Conservation (phyloP, 2,797 vertebrate species). For the Cuculus canorus region DNA sequence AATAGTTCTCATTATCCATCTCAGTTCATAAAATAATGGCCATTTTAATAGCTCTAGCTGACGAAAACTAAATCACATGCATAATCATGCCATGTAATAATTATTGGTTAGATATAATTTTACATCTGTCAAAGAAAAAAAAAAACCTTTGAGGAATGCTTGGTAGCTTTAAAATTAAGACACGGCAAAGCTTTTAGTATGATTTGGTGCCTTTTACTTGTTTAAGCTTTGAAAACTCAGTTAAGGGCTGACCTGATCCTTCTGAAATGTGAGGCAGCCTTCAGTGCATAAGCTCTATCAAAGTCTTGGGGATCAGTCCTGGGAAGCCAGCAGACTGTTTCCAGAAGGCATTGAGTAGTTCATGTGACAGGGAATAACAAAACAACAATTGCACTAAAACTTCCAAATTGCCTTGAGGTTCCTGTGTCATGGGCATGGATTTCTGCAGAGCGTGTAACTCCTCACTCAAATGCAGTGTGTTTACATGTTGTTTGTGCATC, state of each 20-base stretch:
- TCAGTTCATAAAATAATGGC: neutral
- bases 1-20: neutral
- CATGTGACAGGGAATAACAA: neutral
- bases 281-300: neutral
- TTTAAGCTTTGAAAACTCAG: neutral
- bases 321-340: neutral
- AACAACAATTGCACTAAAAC: neutral
- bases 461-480: neutral
- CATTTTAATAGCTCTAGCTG: neutral
- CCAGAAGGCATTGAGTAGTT: neutral
- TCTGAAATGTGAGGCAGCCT: neutral
- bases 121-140: neutral
- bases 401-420: neutral
- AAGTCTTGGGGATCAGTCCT: neutral
- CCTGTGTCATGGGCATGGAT: neutral
- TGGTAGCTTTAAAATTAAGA: slow-evolving; percentile 5
- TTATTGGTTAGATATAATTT: neutral
- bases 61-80: neutral
- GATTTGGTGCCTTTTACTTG: neutral
- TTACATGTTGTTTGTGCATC: neutral
- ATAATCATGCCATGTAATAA: neutral
- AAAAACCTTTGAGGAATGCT: neutral
- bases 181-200: neutral
- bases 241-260: neutral
- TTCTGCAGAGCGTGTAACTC: neutral